Base-by-base conservation (phyloP, 2,888 invertebrate genomes). In the Leptarthrus brevirostris region DNA sequence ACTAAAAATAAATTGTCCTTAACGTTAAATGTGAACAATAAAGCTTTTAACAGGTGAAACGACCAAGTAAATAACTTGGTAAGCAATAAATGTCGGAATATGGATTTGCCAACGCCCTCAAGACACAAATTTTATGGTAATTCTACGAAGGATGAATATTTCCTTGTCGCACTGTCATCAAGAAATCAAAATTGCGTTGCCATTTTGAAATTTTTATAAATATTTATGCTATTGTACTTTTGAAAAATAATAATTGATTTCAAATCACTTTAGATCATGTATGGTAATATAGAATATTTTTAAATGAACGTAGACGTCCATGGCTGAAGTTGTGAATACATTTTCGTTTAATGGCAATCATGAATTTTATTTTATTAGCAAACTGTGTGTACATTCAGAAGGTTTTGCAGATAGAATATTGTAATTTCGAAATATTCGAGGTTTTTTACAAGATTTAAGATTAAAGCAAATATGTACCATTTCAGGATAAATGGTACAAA, bases 1-100 rank as follows among this genome's bases (percentile, higher is more conserved):
- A 52, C 69, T 52, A 52, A 49, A 69, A 69, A 52, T 52, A 69
- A 69, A 69, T 49, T 52, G 69, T 52, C 69, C 69, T 52, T 24
- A 52, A 49, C 69, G 24, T 52, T 69, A 52, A 69, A 69, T 34
- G 52, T 52, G 69, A 18, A 69, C 52, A 69, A 30, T 69, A 52
- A 69, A 69, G 69, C 69, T 26, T 69, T 52, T 69, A 69, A 52
- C 69, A 69, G 69, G 69, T 52, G 24, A 69, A 69, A 64, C 64
- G 64, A 64, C 64, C 64, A 64, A 47, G 64, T 44, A 64, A 64
- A 64, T 64, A 64, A 64, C 44, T 64, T 44, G 44, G 24, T 14
- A 44, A 16, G 47, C 44, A n/a, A 64, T 64, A 64, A 64, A 64
- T 24, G 22, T 44, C 24, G 14, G n/a, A 14, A 40, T 64, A 64